phyloP scores from a whole-genome alignment of 1,140 invertebrate genomes.

The Formica exsecta region DNA sequence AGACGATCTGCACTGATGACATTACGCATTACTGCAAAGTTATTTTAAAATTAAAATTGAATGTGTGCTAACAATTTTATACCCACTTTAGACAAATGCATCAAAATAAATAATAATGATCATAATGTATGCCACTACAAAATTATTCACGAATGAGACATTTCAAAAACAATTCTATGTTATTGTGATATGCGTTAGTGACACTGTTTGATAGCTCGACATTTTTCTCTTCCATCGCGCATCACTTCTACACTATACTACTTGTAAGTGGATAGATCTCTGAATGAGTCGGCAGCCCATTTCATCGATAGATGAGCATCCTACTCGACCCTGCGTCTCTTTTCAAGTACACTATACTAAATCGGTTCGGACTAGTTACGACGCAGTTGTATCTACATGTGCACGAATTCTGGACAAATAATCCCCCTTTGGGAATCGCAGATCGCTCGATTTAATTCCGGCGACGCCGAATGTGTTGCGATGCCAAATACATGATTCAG shows the following conservation, averaged over 20 bases:
- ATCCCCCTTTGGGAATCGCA: conserved; percentile 38
- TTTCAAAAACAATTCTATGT: conserved; percentile 48
- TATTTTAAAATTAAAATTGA: neutral
- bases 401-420: conserved; percentile 39
- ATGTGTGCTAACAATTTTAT: neutral
- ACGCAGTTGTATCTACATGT: conserved; percentile 36
- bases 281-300: conserved; percentile 62
- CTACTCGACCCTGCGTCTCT: conserved; percentile 24
- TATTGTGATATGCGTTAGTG: conserved; percentile 15
- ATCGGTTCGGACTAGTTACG: conserved; percentile 50
- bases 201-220: conserved; percentile 10
- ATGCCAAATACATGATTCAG: neutral
- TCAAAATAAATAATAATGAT: conserved; percentile 23
- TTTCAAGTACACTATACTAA: conserved; percentile 71
- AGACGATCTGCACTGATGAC: neutral
- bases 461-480: neutral
- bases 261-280: conserved; percentile 29
- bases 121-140: neutral
- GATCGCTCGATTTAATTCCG: conserved; percentile 36
- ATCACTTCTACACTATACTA: conserved; percentile 22
- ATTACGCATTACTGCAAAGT: neutral
- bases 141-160: conserved; percentile 64
- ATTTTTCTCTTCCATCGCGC: conserved; percentile 4
- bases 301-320: conserved; percentile 57
- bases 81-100: neutral